Evolutionary conservation across 1,140 invertebrate species (phyloP).

Genomic region (Nebria ingens): DNA sequence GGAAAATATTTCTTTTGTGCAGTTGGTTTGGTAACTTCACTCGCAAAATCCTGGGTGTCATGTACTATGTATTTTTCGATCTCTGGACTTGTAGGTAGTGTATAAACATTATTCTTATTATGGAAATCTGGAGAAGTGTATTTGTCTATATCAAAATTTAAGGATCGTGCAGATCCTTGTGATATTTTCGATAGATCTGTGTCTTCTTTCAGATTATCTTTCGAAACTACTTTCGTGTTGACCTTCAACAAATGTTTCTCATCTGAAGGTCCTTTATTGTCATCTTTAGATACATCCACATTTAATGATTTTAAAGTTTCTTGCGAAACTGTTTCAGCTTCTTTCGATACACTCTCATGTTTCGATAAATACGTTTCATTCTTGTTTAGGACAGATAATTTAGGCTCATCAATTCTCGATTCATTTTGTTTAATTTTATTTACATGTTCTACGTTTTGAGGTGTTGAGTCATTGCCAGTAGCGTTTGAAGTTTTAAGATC

Average conservation of each 20-base stretch:
- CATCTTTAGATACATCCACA: neutral
- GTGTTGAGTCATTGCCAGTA: neutral
- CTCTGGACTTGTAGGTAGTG: slow-evolving; percentile 18
- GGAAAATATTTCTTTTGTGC: slow-evolving; percentile 3
- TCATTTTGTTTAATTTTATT: neutral
- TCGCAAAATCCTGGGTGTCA: slow-evolving; percentile 9
- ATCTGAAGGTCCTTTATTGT: neutral
- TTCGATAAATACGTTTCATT: neutral
- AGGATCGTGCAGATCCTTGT: slow-evolving; percentile 16
- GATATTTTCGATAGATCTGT: neutral
- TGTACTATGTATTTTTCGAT: slow-evolving; percentile 20
- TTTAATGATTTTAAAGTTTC: neutral
- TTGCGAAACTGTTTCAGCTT: neutral
- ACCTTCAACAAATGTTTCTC: neutral
- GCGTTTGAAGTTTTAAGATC: neutral
- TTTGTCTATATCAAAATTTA: slow-evolving; percentile 26
- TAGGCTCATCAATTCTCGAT: neutral
- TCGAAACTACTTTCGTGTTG: neutral
- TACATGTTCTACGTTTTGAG: neutral
- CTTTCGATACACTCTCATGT: neutral
- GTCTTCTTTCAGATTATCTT: neutral
- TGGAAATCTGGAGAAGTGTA: slow-evolving; percentile 26
- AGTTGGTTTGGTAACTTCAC: slow-evolving; percentile 11
- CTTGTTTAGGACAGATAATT: neutral
- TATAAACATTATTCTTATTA: slow-evolving; percentile 27